These are phyloP conservation scores for Aplocera efformata DNA, from an alignment of 2,888 invertebrate species.

Conservation along the genomic window DNA sequence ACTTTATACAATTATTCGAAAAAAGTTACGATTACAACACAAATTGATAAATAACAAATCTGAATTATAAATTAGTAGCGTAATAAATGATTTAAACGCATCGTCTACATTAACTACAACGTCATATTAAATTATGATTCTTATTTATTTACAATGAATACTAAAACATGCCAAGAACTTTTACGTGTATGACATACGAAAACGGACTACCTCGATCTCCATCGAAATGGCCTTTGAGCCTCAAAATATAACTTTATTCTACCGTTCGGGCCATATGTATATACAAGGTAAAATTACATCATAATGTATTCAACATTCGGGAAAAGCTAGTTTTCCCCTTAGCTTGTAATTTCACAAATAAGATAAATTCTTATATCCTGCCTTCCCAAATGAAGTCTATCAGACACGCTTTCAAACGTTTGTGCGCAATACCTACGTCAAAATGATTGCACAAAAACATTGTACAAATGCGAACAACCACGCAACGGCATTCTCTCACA, in stretches of 20 bases:
- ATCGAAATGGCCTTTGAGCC: slow-evolving; percentile 52
- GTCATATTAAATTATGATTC: slow-evolving; percentile 47
- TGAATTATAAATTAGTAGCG: slow-evolving; percentile 43
- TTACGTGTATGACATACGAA: slow-evolving; percentile 66
- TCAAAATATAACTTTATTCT: slow-evolving; percentile 63
- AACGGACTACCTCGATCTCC: slow-evolving; percentile 45
- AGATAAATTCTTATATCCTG: slow-evolving; percentile 46
- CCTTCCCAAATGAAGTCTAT: slow-evolving; percentile 64
- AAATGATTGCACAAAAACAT: slow-evolving; percentile 34
- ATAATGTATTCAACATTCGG: slow-evolving; percentile 64
- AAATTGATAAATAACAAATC: slow-evolving; percentile 36
- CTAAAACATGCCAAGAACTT: slow-evolving; percentile 56
- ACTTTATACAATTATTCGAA: slow-evolving; percentile 74
- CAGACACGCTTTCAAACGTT: slow-evolving; percentile 51
- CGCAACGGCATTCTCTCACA: slow-evolving; percentile 24
- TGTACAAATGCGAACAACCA: slow-evolving; percentile 28
- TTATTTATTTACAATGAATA: slow-evolving; percentile 68
- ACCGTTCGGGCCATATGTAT: slow-evolving; percentile 74
- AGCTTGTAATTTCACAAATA: slow-evolving; percentile 36
- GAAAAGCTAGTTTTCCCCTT: slow-evolving; percentile 57
- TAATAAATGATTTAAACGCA: slow-evolving; percentile 49
- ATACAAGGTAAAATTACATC: slow-evolving; percentile 72
- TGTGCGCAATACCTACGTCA: slow-evolving; percentile 58
- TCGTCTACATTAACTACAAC: slow-evolving; percentile 57
- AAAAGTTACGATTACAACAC: slow-evolving; percentile 36